Evolutionary conservation across 2,888 invertebrate species (phyloP), one percentile per base, ranked within the genome.

Genomic region (Gnatocerus cornutus): DNA sequence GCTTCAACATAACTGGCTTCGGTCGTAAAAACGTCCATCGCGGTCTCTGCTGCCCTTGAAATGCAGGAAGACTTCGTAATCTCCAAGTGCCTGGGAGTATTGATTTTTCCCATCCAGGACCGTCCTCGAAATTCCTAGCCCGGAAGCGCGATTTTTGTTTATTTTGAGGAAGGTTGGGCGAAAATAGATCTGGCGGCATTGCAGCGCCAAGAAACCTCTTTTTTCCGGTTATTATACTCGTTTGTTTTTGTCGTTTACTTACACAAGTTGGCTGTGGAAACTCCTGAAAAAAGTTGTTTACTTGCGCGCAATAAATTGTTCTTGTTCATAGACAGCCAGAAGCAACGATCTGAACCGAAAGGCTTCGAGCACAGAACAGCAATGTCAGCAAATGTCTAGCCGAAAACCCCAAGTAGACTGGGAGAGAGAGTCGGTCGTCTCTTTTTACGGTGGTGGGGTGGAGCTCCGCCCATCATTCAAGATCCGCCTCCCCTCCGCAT

Each of bases 321-420:
- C 43, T 43, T 12, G 12, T 43, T 33, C 33, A 33, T 33, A 33
- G n/a, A 33, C 12, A 5, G 50, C 62, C 62, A 30, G 62, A 63
- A 52, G 53, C 45, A 55, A 45, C 41, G 37, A 46, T 13, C 10
- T 30, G 30, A 33, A 65, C 65, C 65, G 33, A 56, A 39, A 48
- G 10, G 56, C 56, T 56, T 58, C 46, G 30, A 56, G 56, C 65
- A 65, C 56, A n/a, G 56, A 65, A 65, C 58, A 48, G 39, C 65
- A 65, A 58, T 65, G 65, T 56, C 48, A 52, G 59, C 53, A 45
- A 43, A 56, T 14, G 39, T 46, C 39, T 50, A 10, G 7, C 3
- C 30, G 56, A 58, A 56, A 65, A 56, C 48, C 21, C 58, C 50
- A 16, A 37, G 27, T 55, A 56, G 48, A 65, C 65, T 65, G 65